phyloP scores from a whole-genome alignment of 2,113 vertebrate species.

The Peromyscus polionotus region DNA sequence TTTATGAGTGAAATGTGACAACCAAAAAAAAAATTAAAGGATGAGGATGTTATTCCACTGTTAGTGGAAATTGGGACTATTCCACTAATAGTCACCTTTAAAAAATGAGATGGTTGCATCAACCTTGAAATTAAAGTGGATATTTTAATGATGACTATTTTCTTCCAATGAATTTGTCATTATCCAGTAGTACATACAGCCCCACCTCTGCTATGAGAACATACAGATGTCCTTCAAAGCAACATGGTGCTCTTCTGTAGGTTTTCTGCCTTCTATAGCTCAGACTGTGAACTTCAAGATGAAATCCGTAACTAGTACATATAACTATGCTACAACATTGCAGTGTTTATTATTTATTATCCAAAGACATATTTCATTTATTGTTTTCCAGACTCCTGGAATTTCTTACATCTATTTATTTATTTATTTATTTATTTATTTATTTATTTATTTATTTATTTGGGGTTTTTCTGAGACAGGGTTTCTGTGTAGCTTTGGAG shows the following conservation, averaged over 20 bases:
- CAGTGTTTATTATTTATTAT: neutral
- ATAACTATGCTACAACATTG: neutral
- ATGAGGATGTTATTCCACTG: neutral
- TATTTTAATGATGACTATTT: neutral
- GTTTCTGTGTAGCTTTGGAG: too few relatives aligned
- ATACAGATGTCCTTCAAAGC: neutral
- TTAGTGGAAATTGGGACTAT: too few relatives aligned
- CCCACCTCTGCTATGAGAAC: neutral
- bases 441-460: too few relatives aligned
- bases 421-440: too few relatives aligned
- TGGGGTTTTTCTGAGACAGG: too few relatives aligned
- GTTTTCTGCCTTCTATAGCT: fast-evolving
- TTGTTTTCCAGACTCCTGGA: neutral
- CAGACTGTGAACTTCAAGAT: fast-evolving
- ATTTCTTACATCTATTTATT: neutral
- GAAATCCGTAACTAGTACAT: neutral
- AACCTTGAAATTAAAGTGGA: neutral
- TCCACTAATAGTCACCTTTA: neutral
- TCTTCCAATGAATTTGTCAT: neutral
- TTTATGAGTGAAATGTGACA: neutral
- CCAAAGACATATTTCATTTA: neutral
- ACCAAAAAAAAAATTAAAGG: neutral
- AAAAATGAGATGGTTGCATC: neutral
- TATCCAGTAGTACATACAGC: neutral
- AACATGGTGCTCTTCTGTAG: fast-evolving